Evolutionary conservation across 1,140 invertebrate species (phyloP), one percentile per base, ranked within the genome.

Genomic region (Brachionus angularis): DNA sequence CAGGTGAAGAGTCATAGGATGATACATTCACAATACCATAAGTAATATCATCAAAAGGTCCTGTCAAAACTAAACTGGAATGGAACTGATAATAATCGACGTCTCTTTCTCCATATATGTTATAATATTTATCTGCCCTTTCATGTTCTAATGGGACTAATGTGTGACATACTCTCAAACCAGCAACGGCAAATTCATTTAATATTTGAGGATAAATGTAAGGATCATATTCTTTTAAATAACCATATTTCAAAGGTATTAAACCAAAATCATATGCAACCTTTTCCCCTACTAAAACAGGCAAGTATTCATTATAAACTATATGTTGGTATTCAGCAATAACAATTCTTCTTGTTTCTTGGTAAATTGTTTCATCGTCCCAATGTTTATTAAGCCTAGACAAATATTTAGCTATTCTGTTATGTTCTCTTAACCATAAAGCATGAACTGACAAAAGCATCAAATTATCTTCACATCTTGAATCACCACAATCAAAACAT

Each of bases 301-400:
- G 93, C 52, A 97, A 80, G 80, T 92, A 97, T 82, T 96, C 92
- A 77, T 93, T 93, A 80, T 88, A 96, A 0, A 91, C 93, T 46
- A 96, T 89, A 75, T 96, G 91, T 79, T 96, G 93, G 52, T 93
- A 88, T 78, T 90, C 86, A 3, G 91, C 93, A 53, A 92, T 90
- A 53, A 89, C 86, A 75, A 97, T 92, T 39, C 91, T 85, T 72
- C 92, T 84, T 0, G 91, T 82, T 83, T 96, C 93, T 83, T 88
- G 78, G 50, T 79, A 80, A 4, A 76, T 18, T 10, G 39, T 74
- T 33, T 75, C 74, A 64, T 76, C 74, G 34, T 67, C 36, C 74
- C 74, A 74, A 16, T 72, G 8, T 1, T 72, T 72, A 39, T 75
- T 75, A 10, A 72, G n/a, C 16, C 25, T 16, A 8, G n/a, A 18